Conservation (phyloP, 2,113 vertebrate genomes). For the Odontesthes bonariensis region DNA sequence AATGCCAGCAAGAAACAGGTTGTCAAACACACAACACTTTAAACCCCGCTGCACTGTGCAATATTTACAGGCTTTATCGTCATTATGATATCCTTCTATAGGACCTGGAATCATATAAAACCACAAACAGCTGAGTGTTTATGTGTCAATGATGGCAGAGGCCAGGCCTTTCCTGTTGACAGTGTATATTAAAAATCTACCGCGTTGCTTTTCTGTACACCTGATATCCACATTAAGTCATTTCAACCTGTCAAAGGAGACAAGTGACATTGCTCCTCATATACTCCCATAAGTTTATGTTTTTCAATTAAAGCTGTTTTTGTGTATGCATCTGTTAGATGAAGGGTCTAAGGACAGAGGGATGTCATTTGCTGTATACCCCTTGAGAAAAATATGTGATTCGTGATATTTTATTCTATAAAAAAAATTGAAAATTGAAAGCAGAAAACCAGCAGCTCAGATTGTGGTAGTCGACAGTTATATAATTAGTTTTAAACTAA, state of each 20-base stretch:
- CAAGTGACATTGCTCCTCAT: conserved; percentile 5
- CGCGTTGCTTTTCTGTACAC: conserved; percentile 1
- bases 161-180: not conserved
- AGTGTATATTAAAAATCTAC: not conserved
- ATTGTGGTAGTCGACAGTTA: no score
- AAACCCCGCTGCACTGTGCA: no score
- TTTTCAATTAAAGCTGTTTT: not conserved
- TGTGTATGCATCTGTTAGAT: no score
- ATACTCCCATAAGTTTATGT: not conserved
- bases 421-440: not conserved
- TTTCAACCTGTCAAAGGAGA: not conserved
- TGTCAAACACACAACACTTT: no score
- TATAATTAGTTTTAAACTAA: no score
- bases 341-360: no score
- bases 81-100: no score
- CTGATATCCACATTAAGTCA: not conserved
- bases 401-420: not conserved
- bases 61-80: no score
- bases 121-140: not conserved
- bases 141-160: not conserved
- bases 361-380: not conserved
- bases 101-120: no score
- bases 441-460: no score
- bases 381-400: not conserved
- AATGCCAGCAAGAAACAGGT: not conserved